A percentile compares a stretch with the other conserved stretches of the same genome.
These are phyloP conservation scores for Halichoerus grypus DNA, from an alignment of 2,113 vertebrate genomes.

Conservation along the genomic window DNA sequence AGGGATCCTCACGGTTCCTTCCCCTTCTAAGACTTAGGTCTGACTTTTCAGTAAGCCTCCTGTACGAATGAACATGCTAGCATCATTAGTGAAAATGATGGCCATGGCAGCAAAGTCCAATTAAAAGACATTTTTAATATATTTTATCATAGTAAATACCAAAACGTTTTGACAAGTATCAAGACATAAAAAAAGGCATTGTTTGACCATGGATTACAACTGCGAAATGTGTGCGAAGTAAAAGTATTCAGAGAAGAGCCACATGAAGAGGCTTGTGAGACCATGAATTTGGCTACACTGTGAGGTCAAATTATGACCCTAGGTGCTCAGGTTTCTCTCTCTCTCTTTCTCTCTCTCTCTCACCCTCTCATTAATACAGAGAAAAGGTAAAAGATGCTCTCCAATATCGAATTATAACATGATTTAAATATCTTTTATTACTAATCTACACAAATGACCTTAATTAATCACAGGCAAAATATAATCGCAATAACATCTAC, in stretches of 20 bases:
- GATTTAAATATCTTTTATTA: slow-evolving; percentile 75
- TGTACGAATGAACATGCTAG: neutral
- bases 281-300: neutral
- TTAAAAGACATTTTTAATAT: neutral
- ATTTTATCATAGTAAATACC: slow-evolving; percentile 44
- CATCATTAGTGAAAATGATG: neutral
- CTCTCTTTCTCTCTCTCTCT: neutral
- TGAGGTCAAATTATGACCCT: neutral
- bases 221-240: neutral
- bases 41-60: neutral
- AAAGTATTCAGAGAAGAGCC: neutral
- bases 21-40: neutral
- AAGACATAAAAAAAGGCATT: neutral
- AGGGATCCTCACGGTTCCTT: neutral
- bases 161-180: slow-evolving; percentile 15
- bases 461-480: slow-evolving; percentile 73
- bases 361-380: slow-evolving; percentile 32
- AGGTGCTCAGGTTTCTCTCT: neutral
- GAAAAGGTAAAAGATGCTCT: slow-evolving; percentile 63
- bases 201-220: neutral
- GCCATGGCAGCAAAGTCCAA: neutral
- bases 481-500: slow-evolving; percentile 40
- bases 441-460: slow-evolving; percentile 68
- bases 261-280: neutral
- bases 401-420: neutral